A percentile compares a stretch with the other conserved stretches of the same genome.
These are phyloP conservation scores for Eospalax fontanierii DNA, from an alignment of 2,797 vertebrate species.

Conservation along the genomic window DNA sequence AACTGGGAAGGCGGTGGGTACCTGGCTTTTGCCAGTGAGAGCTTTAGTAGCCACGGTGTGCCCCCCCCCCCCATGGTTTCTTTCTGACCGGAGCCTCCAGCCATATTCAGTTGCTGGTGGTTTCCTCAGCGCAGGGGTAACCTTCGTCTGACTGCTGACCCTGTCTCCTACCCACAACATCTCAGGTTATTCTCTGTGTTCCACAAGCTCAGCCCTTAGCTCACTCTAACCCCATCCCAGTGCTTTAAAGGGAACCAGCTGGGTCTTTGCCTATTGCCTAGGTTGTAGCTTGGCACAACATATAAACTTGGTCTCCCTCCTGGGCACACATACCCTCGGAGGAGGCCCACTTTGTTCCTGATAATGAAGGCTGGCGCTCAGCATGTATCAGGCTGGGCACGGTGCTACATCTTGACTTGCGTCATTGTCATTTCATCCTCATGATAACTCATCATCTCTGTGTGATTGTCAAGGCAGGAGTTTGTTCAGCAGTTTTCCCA, in stretches of 20 bases:
- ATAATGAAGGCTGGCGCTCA: neutral
- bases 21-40: neutral
- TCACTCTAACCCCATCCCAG: neutral
- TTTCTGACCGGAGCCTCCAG: neutral
- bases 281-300: neutral
- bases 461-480: accelerated
- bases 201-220: neutral
- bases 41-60: accelerated
- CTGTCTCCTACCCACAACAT: neutral
- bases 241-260: neutral
- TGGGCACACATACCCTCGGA: neutral
- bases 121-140: neutral
- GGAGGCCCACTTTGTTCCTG: neutral
- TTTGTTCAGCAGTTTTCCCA: neutral
- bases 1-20: neutral
- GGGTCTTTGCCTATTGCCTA: neutral
- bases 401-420: neutral
- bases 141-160: neutral
- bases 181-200: neutral
- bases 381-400: neutral
- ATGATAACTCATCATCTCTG: too few species aligned
- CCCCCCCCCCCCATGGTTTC: neutral
- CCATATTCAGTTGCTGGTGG: neutral
- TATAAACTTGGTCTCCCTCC: neutral
- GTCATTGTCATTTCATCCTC: neutral